A percentile compares a stretch with the other conserved stretches of the same genome.
These are phyloP conservation scores for Deilephila porcellus DNA, from an alignment of 2,888 invertebrate genomes.

Conservation along the genomic window DNA sequence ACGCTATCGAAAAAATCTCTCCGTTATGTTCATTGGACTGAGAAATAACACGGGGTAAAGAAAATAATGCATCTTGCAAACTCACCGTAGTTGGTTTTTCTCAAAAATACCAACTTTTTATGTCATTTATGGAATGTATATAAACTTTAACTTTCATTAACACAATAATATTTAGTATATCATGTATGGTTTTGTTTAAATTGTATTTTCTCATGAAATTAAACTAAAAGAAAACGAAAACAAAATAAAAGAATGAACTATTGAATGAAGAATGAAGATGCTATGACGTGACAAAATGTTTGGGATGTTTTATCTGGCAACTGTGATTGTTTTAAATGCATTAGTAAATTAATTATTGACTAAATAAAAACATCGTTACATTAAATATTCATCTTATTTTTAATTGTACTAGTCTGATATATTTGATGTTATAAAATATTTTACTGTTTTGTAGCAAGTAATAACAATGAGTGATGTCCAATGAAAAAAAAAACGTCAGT, in stretches of 20 bases:
- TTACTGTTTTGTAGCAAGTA: not conserved
- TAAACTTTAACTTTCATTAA: not conserved
- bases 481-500: constrained; percentile 8
- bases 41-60: constrained; percentile 31
- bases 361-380: too few species aligned
- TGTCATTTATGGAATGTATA: not conserved
- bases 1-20: constrained; percentile 36
- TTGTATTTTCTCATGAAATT: not conserved
- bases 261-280: constrained; percentile 7
- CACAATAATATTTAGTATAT: not conserved
- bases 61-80: constrained; percentile 9
- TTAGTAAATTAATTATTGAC: too few species aligned
- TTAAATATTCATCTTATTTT: too few species aligned
- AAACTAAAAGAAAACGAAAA: constrained; percentile 26
- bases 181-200: too few species aligned
- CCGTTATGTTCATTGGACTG: constrained; percentile 41
- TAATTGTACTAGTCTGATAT: too few species aligned
- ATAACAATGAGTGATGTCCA: too few species aligned
- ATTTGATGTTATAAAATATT: too few species aligned
- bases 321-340: not conserved
- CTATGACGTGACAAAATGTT: constrained; percentile 5
- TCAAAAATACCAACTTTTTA: not conserved
- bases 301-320: not conserved
- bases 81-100: constrained; percentile 14
- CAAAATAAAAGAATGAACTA: constrained; percentile 20